Base-by-base conservation (phyloP, 2,888 invertebrate genomes). In the Melikaiella ostensackeni region DNA sequence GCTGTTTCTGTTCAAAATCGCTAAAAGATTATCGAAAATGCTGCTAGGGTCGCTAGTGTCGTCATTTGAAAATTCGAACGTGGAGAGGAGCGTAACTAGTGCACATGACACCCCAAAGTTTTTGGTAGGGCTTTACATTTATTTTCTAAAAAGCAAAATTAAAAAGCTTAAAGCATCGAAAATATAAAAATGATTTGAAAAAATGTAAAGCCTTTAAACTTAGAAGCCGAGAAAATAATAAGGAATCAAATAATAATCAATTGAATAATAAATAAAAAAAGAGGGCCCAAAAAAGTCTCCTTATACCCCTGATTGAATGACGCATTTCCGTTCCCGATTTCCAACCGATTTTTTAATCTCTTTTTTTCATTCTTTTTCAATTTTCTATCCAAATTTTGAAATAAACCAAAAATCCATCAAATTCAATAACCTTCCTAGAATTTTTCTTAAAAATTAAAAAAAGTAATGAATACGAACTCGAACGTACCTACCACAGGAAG, bases 1-100 rank as follows among this genome's bases (percentile, higher is more conserved):
- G 78, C 76, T 75, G 74, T 50, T 24, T 75, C 73, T 55, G 42
- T 77, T 74, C 11, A 74, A 77, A 73, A 30, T 16, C 19, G 33
- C n/a, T 73, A 27, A 3, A 3, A 5, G 35, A 4, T 74, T 35
- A 1, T n/a, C 19, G n/a, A 59, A 35, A 50, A 1, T 24, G 5
- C 24, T 27, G 42, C 16, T 7, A 61, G 35, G 21, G 50, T 27
- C 50, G 33, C n/a, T 50, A 30, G 9, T 30, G n/a, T 70, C 13
- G 50, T 11, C 50, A n/a, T 70, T 70, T 50, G 27, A 70, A 70
- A 70, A 50, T 70, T 70, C n/a, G 66, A 70, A 66, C 64, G 16
- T 24, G 27, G 3, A 7, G 21, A 66, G 66, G 66, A 8, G 46
- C 66, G 66, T 66, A 19, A 66, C 19, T 9, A 55, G 21, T 2